phyloP scores from a whole-genome alignment of 2,797 vertebrate genomes.

The Platyrinchus mystaceus region DNA sequence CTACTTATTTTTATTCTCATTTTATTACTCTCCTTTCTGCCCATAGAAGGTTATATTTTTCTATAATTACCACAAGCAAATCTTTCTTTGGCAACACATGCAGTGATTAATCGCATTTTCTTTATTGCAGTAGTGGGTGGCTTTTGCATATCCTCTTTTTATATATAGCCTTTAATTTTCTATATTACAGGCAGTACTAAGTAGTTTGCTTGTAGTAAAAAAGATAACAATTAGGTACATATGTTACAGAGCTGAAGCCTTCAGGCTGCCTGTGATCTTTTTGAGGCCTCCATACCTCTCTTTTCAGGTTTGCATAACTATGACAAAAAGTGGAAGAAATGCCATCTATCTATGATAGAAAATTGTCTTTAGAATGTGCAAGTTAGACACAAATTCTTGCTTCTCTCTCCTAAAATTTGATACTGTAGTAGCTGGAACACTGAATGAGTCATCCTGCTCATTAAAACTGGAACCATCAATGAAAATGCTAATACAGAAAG shows the following conservation, averaged over 20 bases:
- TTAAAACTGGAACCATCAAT: neutral
- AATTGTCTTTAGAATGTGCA: neutral
- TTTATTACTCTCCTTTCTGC: constrained; percentile 16
- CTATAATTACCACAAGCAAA: constrained; percentile 11
- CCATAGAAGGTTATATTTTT: constrained; percentile 36
- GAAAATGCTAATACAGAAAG: neutral
- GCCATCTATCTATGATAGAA: neutral
- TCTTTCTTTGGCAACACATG: neutral
- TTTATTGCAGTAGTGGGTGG: neutral
- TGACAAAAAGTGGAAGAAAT: neutral
- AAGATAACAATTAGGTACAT: constrained; percentile 13
- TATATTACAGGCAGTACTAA: neutral
- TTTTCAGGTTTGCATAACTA: neutral
- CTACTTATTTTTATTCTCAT: neutral
- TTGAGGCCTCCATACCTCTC: neutral
- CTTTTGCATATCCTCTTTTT: constrained; percentile 1
- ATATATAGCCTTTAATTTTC: constrained; percentile 35
- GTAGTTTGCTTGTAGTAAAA: neutral
- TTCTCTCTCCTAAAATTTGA: neutral
- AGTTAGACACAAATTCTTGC: neutral
- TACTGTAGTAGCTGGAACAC: neutral
- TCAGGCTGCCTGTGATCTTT: neutral
- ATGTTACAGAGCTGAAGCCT: neutral
- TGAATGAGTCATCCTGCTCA: neutral
- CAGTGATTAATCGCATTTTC: neutral